Conservation (phyloP, 1,140 invertebrate species). For the Pseudomyrmex pallidus region DNA sequence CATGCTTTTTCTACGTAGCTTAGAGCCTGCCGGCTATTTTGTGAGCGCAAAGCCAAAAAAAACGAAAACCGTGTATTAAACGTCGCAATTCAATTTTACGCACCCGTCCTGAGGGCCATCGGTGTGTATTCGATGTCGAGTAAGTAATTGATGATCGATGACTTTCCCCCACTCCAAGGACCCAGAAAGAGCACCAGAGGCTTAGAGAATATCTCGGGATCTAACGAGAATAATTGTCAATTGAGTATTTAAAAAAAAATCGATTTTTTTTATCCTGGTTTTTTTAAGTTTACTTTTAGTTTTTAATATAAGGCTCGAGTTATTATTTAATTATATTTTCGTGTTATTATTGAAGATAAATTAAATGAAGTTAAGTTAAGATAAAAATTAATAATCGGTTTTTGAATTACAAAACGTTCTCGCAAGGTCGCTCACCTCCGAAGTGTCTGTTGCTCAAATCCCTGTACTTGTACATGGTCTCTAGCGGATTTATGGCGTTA, state of each 20-base stretch:
- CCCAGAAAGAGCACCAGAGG: slow-evolving; percentile 97
- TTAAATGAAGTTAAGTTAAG: slow-evolving; percentile 12
- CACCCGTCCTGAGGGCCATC: slow-evolving; percentile 94
- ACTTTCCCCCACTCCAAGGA: slow-evolving; percentile 98
- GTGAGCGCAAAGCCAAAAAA: slow-evolving; percentile 48
- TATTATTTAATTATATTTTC: no score
- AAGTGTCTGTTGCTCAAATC: slow-evolving; percentile 97
- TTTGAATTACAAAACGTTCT: not conserved
- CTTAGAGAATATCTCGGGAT: slow-evolving; percentile 98
- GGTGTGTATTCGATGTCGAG: slow-evolving; percentile 94
- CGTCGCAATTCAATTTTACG: slow-evolving; percentile 52
- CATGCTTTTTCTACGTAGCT: slow-evolving; percentile 62
- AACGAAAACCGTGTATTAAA: slow-evolving; percentile 27
- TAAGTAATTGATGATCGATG: slow-evolving; percentile 97
- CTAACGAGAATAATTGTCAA: slow-evolving; percentile 80
- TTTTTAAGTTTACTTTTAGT: no score
- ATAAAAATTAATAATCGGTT: not conserved
- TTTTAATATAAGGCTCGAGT: no score
- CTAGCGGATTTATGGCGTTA: slow-evolving; percentile 94
- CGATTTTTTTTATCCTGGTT: no score
- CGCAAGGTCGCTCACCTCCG: slow-evolving; percentile 86
- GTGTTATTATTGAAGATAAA: no score
- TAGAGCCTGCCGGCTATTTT: slow-evolving; percentile 15
- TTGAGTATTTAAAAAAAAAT: not conserved
- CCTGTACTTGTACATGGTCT: slow-evolving; percentile 95